Evolutionary conservation across 1,140 invertebrate species (phyloP).

Genomic region (Plectus sambesii): DNA sequence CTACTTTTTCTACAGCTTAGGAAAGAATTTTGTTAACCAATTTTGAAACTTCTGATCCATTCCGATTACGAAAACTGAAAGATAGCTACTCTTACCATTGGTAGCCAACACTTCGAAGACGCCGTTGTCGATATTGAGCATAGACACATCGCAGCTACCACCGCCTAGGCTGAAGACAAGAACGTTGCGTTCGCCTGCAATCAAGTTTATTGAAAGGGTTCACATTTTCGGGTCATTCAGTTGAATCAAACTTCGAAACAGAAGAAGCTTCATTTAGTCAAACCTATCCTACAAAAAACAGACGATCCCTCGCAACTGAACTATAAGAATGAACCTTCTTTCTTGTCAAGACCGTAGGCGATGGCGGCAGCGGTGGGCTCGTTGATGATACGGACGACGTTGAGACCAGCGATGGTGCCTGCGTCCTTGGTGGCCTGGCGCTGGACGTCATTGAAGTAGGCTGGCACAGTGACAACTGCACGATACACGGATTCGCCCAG

Average conservation of each 20-base stretch:
- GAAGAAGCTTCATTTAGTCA: too few species aligned
- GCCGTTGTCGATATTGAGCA: slow-evolving; percentile 96
- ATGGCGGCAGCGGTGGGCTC: slow-evolving; percentile 99
- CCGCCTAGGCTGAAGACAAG: slow-evolving; percentile 98
- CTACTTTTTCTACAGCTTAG: too few species aligned
- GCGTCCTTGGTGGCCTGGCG: slow-evolving; percentile 60
- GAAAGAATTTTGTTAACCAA: too few species aligned
- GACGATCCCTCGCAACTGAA: too few species aligned
- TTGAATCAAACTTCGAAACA: too few species aligned
- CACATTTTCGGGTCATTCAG: too few species aligned
- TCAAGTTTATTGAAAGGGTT: too few species aligned
- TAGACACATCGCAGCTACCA: slow-evolving; percentile 97
- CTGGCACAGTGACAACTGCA: slow-evolving; percentile 49
- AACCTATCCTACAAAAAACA: too few species aligned
- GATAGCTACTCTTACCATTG: slow-evolving; percentile 92
- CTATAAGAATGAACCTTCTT: slow-evolving; percentile 59
- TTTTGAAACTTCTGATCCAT: too few species aligned
- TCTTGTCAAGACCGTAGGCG: slow-evolving; percentile 98
- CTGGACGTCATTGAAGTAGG: slow-evolving; percentile 48
- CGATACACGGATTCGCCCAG: slow-evolving; percentile 43
- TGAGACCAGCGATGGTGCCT: slow-evolving; percentile 67
- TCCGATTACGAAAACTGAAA: too few species aligned
- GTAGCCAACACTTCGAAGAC: slow-evolving; percentile 80
- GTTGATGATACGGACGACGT: slow-evolving; percentile 98
- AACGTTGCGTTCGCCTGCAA: slow-evolving; percentile 84